Percentiles rank a stretch among this genome's conserved stretches.
Conservation (phyloP, 2,797 vertebrate species). For the Petrocephalus sullivani region DNA sequence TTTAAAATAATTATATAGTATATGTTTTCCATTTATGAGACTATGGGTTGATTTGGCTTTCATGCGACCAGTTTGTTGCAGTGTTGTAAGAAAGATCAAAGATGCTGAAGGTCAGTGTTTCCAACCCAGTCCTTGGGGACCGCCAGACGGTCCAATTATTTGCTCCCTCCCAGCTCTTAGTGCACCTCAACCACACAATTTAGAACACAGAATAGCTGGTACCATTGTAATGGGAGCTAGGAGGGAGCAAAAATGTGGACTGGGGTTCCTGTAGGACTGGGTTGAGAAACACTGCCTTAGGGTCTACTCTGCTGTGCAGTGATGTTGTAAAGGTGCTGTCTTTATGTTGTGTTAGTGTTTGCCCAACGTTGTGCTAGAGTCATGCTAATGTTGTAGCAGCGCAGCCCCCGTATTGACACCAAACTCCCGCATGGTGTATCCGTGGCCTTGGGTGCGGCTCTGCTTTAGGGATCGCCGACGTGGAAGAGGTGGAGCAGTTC, state of each 20-base stretch:
- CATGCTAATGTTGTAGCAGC: not conserved
- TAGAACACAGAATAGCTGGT: too few species aligned
- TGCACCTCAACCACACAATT: too few species aligned
- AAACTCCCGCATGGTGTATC: not conserved
- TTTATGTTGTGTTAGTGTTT: not conserved
- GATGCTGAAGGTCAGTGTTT: not conserved
- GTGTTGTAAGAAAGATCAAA: not conserved
- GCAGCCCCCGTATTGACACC: not conserved
- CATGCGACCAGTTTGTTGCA: not conserved
- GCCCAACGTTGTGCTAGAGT: not conserved
- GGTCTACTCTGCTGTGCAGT: not conserved
- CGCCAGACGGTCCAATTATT: too few species aligned
- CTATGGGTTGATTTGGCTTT: not conserved
- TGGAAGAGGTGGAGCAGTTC: constrained; percentile 93
- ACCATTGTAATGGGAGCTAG: not conserved
- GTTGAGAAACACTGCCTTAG: not conserved
- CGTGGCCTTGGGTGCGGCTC: not conserved
- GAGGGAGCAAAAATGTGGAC: not conserved
- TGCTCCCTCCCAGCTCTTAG: too few species aligned
- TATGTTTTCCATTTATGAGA: not conserved
- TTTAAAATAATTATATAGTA: not conserved
- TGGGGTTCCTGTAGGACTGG: not conserved
- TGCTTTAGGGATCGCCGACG: constrained; percentile 83
- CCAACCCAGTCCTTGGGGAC: not conserved
- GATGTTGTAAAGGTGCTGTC: not conserved